These are phyloP conservation scores for Acronicta psi DNA, from an alignment of 2,888 invertebrate species.

Conservation along the genomic window DNA sequence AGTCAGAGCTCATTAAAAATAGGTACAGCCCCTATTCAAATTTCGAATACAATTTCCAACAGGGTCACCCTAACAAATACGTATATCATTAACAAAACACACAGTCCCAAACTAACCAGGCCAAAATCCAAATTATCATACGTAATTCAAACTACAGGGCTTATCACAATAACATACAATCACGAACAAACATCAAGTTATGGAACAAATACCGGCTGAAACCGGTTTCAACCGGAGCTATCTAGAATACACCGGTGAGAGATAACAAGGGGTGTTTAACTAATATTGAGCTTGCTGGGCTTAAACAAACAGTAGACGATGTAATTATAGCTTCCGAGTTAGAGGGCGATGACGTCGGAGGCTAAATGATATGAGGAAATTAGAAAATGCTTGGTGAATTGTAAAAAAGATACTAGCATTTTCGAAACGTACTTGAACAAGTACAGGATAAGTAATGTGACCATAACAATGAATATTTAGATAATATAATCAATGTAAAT, in stretches of 20 bases:
- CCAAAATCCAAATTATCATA: constrained; percentile 57
- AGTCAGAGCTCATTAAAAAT: too few relatives aligned
- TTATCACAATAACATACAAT: constrained; percentile 59
- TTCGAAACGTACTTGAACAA: too few relatives aligned
- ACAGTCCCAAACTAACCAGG: constrained; percentile 40
- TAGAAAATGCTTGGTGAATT: too few relatives aligned
- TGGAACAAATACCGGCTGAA: constrained; percentile 48
- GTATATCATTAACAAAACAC: constrained; percentile 49
- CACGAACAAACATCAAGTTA: constrained; percentile 54
- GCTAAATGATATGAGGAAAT: neutral
- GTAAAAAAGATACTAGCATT: too few relatives aligned
- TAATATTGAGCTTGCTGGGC: constrained; percentile 49
- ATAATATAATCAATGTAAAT: too few relatives aligned
- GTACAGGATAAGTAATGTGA: too few relatives aligned
- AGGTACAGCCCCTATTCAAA: neutral
- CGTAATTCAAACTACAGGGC: constrained; percentile 56
- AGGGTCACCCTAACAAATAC: constrained; percentile 23
- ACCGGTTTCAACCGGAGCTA: constrained; percentile 50
- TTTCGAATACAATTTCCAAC: constrained; percentile 11
- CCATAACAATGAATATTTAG: too few relatives aligned
- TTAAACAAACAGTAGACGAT: constrained; percentile 43
- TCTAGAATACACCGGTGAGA: constrained; percentile 55
- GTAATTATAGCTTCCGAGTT: constrained; percentile 48
- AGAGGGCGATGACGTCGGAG: constrained; percentile 23
- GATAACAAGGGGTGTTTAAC: constrained; percentile 59